These are phyloP conservation scores for Helarctos malayanus DNA, from an alignment of 2,797 vertebrate genomes.

Conservation along the genomic window DNA sequence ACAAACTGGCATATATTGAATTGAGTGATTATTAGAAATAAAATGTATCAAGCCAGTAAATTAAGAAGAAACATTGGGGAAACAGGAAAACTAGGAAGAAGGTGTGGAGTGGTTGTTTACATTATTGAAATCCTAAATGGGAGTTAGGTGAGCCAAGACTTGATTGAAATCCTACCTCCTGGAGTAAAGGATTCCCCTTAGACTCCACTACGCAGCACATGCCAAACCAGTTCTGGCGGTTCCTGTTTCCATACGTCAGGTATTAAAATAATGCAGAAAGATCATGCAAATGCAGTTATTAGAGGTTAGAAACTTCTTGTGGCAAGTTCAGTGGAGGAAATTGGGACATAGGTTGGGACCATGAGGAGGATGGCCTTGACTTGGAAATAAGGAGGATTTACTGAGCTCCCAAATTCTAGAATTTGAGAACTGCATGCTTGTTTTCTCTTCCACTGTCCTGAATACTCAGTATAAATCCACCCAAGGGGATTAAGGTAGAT, in stretches of 20 bases:
- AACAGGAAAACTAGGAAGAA: background rate
- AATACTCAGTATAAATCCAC: constrained; percentile 6
- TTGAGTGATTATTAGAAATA: constrained; percentile 45
- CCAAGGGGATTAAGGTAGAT: background rate
- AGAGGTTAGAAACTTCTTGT: constrained; percentile 9
- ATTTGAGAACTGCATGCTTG: background rate
- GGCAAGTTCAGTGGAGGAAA: background rate
- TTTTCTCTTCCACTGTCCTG: background rate
- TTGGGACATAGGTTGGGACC: background rate
- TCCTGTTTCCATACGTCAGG: background rate
- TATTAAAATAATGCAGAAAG: background rate
- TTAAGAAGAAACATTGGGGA: background rate
- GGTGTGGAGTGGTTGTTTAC: background rate
- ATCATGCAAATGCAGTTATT: background rate
- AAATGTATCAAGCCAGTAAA: constrained; percentile 40
- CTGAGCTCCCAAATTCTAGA: background rate
- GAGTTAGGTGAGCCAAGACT: background rate
- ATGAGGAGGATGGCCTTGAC: background rate
- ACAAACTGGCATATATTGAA: constrained; percentile 28
- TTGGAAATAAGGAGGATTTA: background rate
- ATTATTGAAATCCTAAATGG: background rate
- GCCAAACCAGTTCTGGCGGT: background rate
- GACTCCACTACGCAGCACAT: background rate
- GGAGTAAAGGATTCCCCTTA: background rate
- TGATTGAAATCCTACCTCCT: background rate